phyloP scores from a whole-genome alignment of 2,113 vertebrate species.

The Silurus glanis region DNA sequence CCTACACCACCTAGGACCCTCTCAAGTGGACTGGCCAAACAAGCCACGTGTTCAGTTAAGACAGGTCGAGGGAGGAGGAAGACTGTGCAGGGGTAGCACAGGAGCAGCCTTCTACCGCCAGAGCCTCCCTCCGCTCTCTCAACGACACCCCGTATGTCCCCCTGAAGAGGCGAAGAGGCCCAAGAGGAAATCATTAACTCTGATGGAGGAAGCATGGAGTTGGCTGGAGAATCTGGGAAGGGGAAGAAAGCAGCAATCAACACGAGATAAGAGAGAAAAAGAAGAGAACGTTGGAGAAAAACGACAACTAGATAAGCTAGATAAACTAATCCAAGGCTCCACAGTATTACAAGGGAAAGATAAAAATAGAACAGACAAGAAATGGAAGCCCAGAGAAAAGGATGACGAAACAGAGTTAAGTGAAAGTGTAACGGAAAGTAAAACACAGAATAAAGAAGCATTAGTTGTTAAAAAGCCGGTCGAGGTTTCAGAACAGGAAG shows the following conservation, averaged over 20 bases:
- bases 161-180: slow-evolving; percentile 62
- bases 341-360: slow-evolving; percentile 43
- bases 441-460: slow-evolving; percentile 42
- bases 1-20: slow-evolving; percentile 65
- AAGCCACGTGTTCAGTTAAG: slow-evolving; percentile 62
- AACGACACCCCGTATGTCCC: slow-evolving; percentile 52
- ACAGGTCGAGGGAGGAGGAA: slow-evolving; percentile 56
- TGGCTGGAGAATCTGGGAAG: slow-evolving; percentile 75
- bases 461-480: not conserved
- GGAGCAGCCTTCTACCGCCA: slow-evolving; percentile 62
- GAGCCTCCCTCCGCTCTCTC: slow-evolving; percentile 70
- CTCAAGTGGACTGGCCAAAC: slow-evolving; percentile 52
- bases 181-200: slow-evolving; percentile 74
- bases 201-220: slow-evolving; percentile 76
- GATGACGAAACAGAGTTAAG: not conserved
- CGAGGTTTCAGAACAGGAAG: not conserved
- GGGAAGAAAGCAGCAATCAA: slow-evolving; percentile 64
- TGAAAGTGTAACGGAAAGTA: slow-evolving; percentile 34
- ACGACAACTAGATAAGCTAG: slow-evolving; percentile 37
- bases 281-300: slow-evolving; percentile 59
- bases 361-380: slow-evolving; percentile 46
- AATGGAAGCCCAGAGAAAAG: not conserved
- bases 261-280: slow-evolving; percentile 59
- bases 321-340: slow-evolving; percentile 39
- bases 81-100: slow-evolving; percentile 51